Evolutionary conservation across 2,113 vertebrate genomes (phyloP).

Genomic region (Puma concolor): DNA sequence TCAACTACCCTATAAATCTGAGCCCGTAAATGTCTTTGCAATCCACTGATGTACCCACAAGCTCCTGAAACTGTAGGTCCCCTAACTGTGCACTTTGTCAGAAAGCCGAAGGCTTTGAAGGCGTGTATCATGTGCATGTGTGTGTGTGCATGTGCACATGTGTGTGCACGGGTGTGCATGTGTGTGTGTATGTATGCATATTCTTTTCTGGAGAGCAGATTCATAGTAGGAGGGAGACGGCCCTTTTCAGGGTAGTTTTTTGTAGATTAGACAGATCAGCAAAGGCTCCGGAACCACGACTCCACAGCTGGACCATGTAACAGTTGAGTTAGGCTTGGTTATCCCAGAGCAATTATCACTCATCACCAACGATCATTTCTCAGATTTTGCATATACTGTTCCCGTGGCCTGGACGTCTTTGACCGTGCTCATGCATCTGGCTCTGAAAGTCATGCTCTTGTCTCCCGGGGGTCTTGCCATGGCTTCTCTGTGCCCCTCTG

Average conservation of each 20-base stretch:
- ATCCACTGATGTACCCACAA: background rate
- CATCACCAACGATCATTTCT: background rate
- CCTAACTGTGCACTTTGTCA: background rate
- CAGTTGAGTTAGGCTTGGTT: background rate
- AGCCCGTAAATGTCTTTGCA: background rate
- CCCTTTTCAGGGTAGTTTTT: background rate
- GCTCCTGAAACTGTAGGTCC: background rate
- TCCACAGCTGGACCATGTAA: fast-evolving
- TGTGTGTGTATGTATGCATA: background rate
- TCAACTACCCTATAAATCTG: too few relatives aligned
- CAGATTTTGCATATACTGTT: background rate
- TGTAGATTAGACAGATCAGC: background rate
- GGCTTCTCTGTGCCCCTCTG: background rate
- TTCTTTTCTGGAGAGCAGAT: background rate
- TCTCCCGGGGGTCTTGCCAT: background rate
- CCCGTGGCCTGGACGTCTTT: background rate
- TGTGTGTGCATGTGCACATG: background rate
- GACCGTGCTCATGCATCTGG: fast-evolving
- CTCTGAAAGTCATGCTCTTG: background rate
- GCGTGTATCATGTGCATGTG: background rate
- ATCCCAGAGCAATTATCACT: background rate
- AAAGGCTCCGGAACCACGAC: fast-evolving
- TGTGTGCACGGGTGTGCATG: too few relatives aligned
- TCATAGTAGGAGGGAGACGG: background rate
- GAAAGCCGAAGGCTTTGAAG: background rate